Conservation (phyloP, 2,888 invertebrate genomes). For the Eilema sororculum region DNA sequence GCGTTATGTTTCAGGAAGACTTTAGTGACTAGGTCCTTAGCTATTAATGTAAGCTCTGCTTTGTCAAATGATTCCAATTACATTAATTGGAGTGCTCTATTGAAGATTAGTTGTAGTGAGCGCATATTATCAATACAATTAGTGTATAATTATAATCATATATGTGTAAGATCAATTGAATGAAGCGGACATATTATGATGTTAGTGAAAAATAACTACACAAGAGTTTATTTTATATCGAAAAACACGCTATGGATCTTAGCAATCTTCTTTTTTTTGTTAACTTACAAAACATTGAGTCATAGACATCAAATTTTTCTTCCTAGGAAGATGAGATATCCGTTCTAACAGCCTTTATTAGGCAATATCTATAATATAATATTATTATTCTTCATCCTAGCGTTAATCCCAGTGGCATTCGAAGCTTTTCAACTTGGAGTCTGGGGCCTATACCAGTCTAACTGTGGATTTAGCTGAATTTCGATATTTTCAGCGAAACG, state of each 20-base stretch:
- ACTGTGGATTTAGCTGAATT: too few relatives aligned
- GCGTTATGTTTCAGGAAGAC: slow-evolving; percentile 38
- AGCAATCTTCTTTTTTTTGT: neutral
- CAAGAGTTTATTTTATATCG: neutral
- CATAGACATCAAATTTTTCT: too few relatives aligned
- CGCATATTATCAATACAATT: neutral
- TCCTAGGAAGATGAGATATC: too few relatives aligned
- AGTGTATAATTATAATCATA: neutral
- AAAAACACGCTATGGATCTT: neutral
- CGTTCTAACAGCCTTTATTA: too few relatives aligned
- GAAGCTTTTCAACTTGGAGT: too few relatives aligned
- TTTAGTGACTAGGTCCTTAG: slow-evolving; percentile 32
- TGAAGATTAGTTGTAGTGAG: slow-evolving; percentile 3
- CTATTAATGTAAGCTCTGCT: slow-evolving; percentile 35
- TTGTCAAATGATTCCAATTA: slow-evolving; percentile 35
- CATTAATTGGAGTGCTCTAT: slow-evolving; percentile 33
- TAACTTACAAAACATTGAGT: neutral
- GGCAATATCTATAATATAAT: too few relatives aligned
- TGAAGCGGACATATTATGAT: too few relatives aligned
- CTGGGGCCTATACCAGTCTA: too few relatives aligned
- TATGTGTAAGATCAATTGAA: too few relatives aligned
- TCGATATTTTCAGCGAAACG: too few relatives aligned
- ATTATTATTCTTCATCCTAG: too few relatives aligned
- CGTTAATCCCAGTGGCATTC: too few relatives aligned
- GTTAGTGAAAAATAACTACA: neutral